A percentile compares a stretch with the other conserved stretches of the same genome.
Conservation (phyloP, 1,140 invertebrate species). For the Subanguina moxae region DNA sequence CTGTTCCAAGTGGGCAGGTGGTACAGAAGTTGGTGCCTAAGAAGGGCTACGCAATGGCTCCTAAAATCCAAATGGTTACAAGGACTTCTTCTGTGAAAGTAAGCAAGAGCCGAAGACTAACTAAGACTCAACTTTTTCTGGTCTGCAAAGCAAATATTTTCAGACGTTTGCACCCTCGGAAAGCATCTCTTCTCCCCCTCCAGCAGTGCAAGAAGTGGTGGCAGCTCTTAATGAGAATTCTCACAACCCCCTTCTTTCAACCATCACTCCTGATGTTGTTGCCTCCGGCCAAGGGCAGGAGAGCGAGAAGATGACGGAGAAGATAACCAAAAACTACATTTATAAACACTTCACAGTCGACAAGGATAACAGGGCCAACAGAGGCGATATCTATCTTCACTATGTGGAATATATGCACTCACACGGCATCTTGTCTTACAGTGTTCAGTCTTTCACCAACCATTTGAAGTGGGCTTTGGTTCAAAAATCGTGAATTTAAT, state of each 20-base stretch:
- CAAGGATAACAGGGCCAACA: neutral
- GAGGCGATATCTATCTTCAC: slow-evolving; percentile 42
- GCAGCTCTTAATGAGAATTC: neutral
- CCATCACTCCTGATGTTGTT: neutral
- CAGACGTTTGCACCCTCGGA: neutral
- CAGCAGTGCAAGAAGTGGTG: slow-evolving; percentile 18
- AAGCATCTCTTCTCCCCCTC: slow-evolving; percentile 58
- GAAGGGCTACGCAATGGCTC: neutral
- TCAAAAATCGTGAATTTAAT: no score
- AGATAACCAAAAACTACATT: slow-evolving; percentile 42
- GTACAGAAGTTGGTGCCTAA: neutral
- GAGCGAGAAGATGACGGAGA: slow-evolving; percentile 19
- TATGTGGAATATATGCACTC: slow-evolving; percentile 48
- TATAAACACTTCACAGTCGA: slow-evolving; percentile 30
- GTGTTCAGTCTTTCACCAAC: slow-evolving; percentile 34
- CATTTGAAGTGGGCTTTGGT: slow-evolving; percentile 27
- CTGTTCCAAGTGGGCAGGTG: neutral
- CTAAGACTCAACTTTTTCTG: no score
- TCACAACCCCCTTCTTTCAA: neutral
- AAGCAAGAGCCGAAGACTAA: no score
- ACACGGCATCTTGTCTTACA: slow-evolving; percentile 32
- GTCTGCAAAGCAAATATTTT: no score
- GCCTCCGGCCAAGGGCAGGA: slow-evolving; percentile 4
- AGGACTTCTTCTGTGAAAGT: no score
- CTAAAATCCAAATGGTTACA: neutral